phyloP scores from a whole-genome alignment of 2,113 vertebrate species.

The Phaetusa simplex region DNA sequence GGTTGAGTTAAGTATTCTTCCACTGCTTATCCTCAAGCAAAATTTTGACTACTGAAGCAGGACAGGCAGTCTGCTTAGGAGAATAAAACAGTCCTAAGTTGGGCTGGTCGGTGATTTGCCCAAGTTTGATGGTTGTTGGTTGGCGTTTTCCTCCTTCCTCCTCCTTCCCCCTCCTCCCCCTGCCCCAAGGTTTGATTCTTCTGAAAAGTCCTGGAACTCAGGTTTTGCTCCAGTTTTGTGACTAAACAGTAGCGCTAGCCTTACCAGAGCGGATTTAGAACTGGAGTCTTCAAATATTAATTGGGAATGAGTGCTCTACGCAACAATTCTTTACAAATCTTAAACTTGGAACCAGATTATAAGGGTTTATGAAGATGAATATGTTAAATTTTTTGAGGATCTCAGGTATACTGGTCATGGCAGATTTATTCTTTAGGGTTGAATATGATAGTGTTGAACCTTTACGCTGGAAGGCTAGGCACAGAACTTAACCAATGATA shows the following conservation, averaged over 20 bases:
- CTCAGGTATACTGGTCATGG: not conserved
- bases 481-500: not conserved
- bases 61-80: not conserved
- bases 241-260: not conserved
- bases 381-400: fast-evolving
- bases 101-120: not conserved
- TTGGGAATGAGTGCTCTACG: not conserved
- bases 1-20: slow-evolving; percentile 52
- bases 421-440: not conserved
- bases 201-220: not conserved
- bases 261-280: not conserved
- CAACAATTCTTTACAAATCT: not conserved
- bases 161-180: no score
- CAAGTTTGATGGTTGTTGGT: not conserved
- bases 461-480: not conserved
- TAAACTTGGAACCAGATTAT: not conserved
- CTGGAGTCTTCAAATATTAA: not conserved
- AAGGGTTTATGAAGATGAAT: not conserved
- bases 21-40: not conserved
- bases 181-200: not conserved
- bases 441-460: not conserved
- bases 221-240: not conserved
- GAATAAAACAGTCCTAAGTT: not conserved
- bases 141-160: not conserved
- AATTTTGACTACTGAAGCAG: not conserved